phyloP scores from a whole-genome alignment of 2,113 vertebrate genomes.

The Gracilinanus agilis region DNA sequence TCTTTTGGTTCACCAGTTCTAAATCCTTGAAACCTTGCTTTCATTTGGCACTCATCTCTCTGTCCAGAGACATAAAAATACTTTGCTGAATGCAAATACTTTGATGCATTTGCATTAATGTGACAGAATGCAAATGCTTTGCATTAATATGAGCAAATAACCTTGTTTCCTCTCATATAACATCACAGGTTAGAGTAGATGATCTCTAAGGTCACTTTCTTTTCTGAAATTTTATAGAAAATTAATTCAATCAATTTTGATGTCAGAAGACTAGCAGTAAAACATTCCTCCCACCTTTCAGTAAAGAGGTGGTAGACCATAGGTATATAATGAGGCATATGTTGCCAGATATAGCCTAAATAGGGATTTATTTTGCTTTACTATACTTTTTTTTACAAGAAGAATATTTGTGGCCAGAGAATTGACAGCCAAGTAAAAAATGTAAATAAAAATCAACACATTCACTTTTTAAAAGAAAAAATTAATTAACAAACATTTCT shows the following conservation, averaged over 20 bases:
- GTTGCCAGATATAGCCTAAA: accelerated
- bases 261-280: background rate
- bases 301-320: background rate
- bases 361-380: background rate
- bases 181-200: background rate
- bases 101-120: background rate
- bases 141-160: background rate
- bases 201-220: background rate
- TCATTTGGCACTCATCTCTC: background rate
- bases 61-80: background rate
- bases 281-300: background rate
- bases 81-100: background rate
- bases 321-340: background rate
- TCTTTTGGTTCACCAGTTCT: background rate
- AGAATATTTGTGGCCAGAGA: background rate
- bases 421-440: background rate
- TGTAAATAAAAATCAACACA: background rate
- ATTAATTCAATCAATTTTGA: background rate
- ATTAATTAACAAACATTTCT: background rate
- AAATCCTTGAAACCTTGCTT: background rate
- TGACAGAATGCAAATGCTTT: background rate
- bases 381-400: background rate
- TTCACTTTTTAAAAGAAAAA: background rate
- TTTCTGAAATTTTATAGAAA: background rate
- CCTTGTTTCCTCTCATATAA: background rate